A percentile compares a stretch with the other conserved stretches of the same genome.
Conservation (phyloP, 2,113 vertebrate species). For the Trochalopteron elliotii region DNA sequence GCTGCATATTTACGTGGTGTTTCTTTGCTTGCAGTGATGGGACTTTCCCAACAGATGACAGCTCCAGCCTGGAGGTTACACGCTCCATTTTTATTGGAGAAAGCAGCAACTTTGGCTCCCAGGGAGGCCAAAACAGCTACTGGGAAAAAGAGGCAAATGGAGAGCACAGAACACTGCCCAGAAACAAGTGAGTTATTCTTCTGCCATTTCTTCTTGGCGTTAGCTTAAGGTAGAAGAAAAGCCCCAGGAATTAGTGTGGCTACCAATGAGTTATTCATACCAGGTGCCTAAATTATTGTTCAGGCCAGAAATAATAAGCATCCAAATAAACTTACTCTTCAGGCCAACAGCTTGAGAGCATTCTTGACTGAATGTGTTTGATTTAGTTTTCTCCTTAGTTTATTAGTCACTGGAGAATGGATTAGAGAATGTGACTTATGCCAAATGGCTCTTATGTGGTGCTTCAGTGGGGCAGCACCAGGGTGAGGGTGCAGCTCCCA, state of each 20-base stretch:
- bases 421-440: not conserved
- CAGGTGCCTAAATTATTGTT: not conserved
- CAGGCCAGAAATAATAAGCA: conserved; percentile 53
- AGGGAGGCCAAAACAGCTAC: conserved; percentile 68
- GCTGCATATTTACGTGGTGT: not conserved
- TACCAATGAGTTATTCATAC: not conserved
- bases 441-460: not conserved
- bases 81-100: conserved; percentile 62
- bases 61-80: conserved; percentile 59
- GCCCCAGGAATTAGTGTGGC: not conserved
- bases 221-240: not conserved
- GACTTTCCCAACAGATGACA: conserved; percentile 54
- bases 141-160: conserved; percentile 66
- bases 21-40: conserved; percentile 56
- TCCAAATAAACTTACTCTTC: conserved; percentile 10
- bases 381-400: conserved; percentile 23
- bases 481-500: not conserved
- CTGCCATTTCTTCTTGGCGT: not conserved
- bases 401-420: conserved; percentile 8
- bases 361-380: conserved; percentile 2
- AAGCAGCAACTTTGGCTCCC: conserved; percentile 60
- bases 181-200: conserved; percentile 69
- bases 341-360: not conserved
- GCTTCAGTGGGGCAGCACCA: not conserved
- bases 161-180: conserved; percentile 59